phyloP scores from a whole-genome alignment of 92 coral and sea anemone species.

The Parazoanthus darwini region DNA sequence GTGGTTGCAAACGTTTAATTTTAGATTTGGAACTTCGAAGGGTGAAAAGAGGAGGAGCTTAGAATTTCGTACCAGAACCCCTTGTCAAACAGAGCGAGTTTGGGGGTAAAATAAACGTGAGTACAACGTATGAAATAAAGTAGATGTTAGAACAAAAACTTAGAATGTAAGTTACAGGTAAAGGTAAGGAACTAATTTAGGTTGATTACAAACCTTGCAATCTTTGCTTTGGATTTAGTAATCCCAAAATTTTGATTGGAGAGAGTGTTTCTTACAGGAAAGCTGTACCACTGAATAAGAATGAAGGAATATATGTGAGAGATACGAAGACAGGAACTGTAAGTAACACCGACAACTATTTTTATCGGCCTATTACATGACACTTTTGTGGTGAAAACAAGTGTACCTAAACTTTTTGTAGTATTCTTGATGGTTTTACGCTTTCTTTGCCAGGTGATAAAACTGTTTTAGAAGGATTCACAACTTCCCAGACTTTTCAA shows the following conservation, averaged over 20 bases:
- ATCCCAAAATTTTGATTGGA: neutral
- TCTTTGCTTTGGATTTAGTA: neutral
- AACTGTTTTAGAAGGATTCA: neutral
- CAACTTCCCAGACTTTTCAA: neutral
- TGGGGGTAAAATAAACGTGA: neutral
- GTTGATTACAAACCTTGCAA: neutral
- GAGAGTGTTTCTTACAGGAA: conserved; percentile 56
- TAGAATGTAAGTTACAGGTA: neutral
- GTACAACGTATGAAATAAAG: neutral
- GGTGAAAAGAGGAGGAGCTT: no score
- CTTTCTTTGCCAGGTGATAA: neutral
- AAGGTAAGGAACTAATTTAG: neutral
- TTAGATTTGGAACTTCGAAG: no score
- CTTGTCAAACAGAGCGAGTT: neutral
- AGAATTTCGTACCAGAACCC: no score
- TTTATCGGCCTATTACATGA: neutral
- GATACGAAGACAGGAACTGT: conserved; percentile 85
- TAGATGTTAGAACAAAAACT: neutral
- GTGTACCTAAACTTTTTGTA: no score
- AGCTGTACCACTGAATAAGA: conserved; percentile 83
- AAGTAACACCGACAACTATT: conserved; percentile 29
- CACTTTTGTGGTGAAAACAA: neutral
- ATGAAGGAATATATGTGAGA: conserved; percentile 89
- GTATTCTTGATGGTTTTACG: no score
- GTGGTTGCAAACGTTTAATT: no score